Evolutionary conservation across 2,888 invertebrate species (phyloP).

Genomic region (Agrochola macilenta): DNA sequence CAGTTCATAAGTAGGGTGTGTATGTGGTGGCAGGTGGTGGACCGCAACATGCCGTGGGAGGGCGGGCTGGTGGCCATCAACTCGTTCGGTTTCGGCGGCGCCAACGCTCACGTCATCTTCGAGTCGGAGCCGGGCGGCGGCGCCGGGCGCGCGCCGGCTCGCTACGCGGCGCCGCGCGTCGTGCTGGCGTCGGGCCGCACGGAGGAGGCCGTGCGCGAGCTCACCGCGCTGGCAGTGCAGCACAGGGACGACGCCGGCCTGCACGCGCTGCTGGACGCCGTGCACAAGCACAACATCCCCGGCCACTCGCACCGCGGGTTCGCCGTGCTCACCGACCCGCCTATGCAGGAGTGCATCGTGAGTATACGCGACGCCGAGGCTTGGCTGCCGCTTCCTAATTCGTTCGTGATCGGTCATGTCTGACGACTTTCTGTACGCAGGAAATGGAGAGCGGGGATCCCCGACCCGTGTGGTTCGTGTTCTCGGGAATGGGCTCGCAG

Average conservation of each 20-base stretch:
- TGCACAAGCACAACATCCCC: slow-evolving; percentile 92
- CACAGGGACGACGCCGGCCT: slow-evolving; percentile 93
- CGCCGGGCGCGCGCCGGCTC: slow-evolving; percentile 88
- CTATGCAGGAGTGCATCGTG: slow-evolving; percentile 71
- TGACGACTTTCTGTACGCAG: slow-evolving; percentile 61
- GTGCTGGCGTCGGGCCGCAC: slow-evolving; percentile 96
- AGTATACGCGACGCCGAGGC: slow-evolving; percentile 42
- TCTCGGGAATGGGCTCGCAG: slow-evolving; percentile 99
- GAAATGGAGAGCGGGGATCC: slow-evolving; percentile 85
- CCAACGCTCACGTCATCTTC: slow-evolving; percentile 97
- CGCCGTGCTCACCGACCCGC: slow-evolving; percentile 89
- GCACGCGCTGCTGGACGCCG: slow-evolving; percentile 93
- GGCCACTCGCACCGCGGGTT: slow-evolving; percentile 96
- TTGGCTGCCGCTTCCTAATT: not conserved
- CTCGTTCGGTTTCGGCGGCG: slow-evolving; percentile 99
- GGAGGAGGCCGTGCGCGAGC: slow-evolving; percentile 92
- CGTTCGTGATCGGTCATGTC: not conserved
- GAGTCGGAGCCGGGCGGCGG: slow-evolving; percentile 92
- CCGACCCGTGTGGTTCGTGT: slow-evolving; percentile 98
- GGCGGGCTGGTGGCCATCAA: slow-evolving; percentile 98
- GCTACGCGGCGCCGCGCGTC: slow-evolving; percentile 84
- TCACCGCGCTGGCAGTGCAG: slow-evolving; percentile 91
- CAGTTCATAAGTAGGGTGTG: not conserved
- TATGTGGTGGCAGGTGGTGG: slow-evolving; percentile 92
- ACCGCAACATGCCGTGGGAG: slow-evolving; percentile 95